Base-by-base conservation (phyloP, 2,888 invertebrate species). In the Plagiodera versicolora region DNA sequence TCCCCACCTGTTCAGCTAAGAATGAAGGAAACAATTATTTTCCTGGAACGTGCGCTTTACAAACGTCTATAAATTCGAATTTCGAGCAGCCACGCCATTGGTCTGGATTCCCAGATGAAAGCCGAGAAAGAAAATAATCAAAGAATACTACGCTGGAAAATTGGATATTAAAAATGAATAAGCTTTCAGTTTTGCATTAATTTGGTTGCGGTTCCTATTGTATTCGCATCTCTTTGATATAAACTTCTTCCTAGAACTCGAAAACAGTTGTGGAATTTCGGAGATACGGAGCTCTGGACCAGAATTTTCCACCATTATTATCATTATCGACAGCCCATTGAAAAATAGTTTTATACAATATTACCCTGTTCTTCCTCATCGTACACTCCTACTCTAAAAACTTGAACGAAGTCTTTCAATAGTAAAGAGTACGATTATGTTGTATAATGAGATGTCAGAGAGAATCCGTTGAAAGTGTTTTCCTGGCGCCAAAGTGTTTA, bases 401-500 rank as follows among this genome's bases (percentile, higher is more conserved):
- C 58, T 60, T 44, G 35, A 60, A 56, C 56, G 57, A 46, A 53
- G 56, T 61, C 56, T 45, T 55, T 56, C 47, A 58, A 58, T 60
- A 64, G 58, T 64, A 58, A 59, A 56, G 60, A 60, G 53, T 53
- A 49, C 10, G 46, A 30, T 46, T 52, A 50, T 44, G 44, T 60
- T 11, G 51, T 49, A 51, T 58, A 58, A 61, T 50, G 53, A 50
- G 55, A 58, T 58, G 58, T 50, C 56, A 32, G 56, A 45, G 58
- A 28, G 52, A 58, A 56, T 60, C 46, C 30, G 35, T 49, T 20
- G 19, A 57, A 61, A 65, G 61, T 60, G 56, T 65, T 67, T 64
- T 56, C 59, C 64, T 67, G 53, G 58, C 58, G 60, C 59, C 63
- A 49, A 59, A 49, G 66, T 70, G 69, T 68, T 69, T 68, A 71